phyloP scores from a whole-genome alignment of 2,797 vertebrate genomes.

The Lates japonicus region DNA sequence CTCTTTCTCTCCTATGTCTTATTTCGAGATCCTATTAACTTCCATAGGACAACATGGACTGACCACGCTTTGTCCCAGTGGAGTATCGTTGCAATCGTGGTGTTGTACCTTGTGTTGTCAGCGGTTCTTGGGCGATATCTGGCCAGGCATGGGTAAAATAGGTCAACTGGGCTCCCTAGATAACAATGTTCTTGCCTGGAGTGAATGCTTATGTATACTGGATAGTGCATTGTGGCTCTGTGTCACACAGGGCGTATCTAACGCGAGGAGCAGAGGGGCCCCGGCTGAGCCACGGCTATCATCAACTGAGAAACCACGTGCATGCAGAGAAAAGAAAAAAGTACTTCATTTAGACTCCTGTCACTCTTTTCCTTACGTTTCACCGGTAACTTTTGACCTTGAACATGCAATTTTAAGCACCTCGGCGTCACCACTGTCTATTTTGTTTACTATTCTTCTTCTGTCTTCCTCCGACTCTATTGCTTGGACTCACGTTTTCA shows the following conservation, averaged over 20 bases:
- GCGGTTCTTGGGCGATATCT: conserved; percentile 98
- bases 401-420: conserved; percentile 77
- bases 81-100: conserved; percentile 98
- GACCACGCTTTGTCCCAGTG: conserved; percentile 98
- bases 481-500: conserved; percentile 55
- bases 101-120: conserved; percentile 99
- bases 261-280: conserved; percentile 99
- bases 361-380: conserved; percentile 79
- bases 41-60: conserved; percentile 91
- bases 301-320: conserved; percentile 99
- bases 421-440: conserved; percentile 62
- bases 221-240: conserved; percentile 51
- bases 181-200: conserved; percentile 13
- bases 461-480: conserved; percentile 48
- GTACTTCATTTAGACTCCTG: conserved; percentile 98
- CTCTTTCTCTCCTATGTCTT: conserved; percentile 23
- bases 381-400: conserved; percentile 84
- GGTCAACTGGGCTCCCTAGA: conserved; percentile 30
- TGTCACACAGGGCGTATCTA: conserved; percentile 93
- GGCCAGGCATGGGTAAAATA: conserved; percentile 97
- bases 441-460: conserved; percentile 52
- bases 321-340: conserved; percentile 99
- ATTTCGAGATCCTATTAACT: conserved; percentile 94
- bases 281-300: conserved; percentile 99
- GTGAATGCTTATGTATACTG: conserved; percentile 12